A percentile compares a stretch with the other conserved stretches of the same genome.
These are phyloP conservation scores for Phyllotreta cruciferae DNA, from an alignment of 2,888 invertebrate species.

Conservation along the genomic window DNA sequence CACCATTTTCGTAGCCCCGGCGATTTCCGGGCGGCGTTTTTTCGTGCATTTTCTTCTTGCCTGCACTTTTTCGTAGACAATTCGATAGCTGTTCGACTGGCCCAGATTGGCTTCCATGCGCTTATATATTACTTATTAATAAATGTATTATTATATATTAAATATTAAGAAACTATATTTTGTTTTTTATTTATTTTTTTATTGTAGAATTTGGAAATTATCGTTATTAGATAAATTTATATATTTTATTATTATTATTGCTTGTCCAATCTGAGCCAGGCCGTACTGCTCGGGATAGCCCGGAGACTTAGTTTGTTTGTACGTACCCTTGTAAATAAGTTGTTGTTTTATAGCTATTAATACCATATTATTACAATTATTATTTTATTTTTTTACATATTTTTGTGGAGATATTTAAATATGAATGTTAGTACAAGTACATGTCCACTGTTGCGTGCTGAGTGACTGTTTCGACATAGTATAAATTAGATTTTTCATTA, in stretches of 20 bases:
- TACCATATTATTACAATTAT: conserved; percentile 61
- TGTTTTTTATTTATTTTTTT: conserved; percentile 61
- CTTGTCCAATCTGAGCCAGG: conserved; percentile 51
- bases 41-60: conserved; percentile 48
- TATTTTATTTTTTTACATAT: conserved; percentile 64
- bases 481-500: conserved; percentile 60
- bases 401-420: conserved; percentile 63
- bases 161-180: conserved; percentile 56
- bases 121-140: conserved; percentile 54
- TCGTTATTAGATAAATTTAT: conserved; percentile 60
- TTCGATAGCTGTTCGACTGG: conserved; percentile 44
- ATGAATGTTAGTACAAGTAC: conserved; percentile 62
- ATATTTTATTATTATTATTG: conserved; percentile 56
- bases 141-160: conserved; percentile 54
- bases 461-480: conserved; percentile 60
- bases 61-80: conserved; percentile 50
- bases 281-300: conserved; percentile 41
- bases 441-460: conserved; percentile 59
- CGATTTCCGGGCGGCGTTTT: conserved; percentile 32
- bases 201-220: conserved; percentile 58
- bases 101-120: conserved; percentile 49
- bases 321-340: conserved; percentile 60
- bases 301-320: conserved; percentile 58
- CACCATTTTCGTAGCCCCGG: conserved; percentile 33
- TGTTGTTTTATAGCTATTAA: conserved; percentile 63